A percentile compares a stretch with the other conserved stretches of the same genome.
Evolutionary conservation across 2,797 vertebrate genomes (phyloP).

Genomic region (Xerus rutilus): DNA sequence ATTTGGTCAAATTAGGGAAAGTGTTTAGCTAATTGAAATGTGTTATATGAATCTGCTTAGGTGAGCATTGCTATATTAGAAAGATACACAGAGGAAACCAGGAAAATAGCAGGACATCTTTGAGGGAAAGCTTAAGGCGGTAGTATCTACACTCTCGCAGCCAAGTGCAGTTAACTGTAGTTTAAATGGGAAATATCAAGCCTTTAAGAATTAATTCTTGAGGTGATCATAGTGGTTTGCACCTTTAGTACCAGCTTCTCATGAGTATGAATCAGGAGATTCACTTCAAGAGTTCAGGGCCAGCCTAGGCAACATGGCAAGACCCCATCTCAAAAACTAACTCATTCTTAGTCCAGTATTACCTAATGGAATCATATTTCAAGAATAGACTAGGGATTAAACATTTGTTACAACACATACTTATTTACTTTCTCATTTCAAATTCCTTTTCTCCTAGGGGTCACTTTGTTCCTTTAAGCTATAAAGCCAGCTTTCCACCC

Average conservation of each 20-base stretch:
- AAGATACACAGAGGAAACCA: background rate
- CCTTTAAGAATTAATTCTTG: background rate
- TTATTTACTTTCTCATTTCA: constrained; percentile 17
- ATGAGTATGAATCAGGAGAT: background rate
- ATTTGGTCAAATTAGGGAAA: constrained; percentile 24
- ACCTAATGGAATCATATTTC: background rate
- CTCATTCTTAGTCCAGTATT: background rate
- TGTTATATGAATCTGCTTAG: constrained; percentile 17
- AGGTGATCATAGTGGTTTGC: background rate
- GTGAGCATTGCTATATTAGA: background rate
- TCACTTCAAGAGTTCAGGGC: background rate
- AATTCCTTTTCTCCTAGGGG: background rate
- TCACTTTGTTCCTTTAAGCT: background rate
- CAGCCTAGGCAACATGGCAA: background rate
- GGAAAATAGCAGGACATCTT: background rate
- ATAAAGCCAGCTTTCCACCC: background rate
- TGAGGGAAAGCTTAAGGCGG: background rate
- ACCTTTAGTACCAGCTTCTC: background rate
- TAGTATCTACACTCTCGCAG: background rate
- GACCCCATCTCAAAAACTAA: background rate
- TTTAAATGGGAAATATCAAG: background rate
- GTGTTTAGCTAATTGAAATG: background rate
- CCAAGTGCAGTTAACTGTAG: background rate
- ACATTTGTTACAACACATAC: background rate
- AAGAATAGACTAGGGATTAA: background rate